Percentiles rank a stretch among this genome's conserved stretches.
phyloP scores from a whole-genome alignment of 2,113 vertebrate genomes.

The Nyctereutes procyonoides region DNA sequence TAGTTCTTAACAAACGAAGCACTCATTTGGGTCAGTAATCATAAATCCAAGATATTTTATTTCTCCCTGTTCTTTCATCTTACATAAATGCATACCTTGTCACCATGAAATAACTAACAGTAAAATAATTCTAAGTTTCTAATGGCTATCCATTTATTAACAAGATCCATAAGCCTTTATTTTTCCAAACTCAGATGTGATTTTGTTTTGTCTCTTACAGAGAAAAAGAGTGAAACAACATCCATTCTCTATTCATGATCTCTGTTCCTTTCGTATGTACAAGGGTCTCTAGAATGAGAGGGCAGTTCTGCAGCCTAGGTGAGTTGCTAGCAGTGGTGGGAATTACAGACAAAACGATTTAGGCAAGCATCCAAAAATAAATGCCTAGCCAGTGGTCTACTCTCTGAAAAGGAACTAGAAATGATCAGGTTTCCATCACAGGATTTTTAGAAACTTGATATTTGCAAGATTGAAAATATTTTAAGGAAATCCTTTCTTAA shows the following conservation, averaged over 20 bases:
- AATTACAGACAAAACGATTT: neutral
- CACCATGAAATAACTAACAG: neutral
- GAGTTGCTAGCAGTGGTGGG: neutral
- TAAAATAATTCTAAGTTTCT: constrained; percentile 44
- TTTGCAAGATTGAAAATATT: constrained; percentile 52
- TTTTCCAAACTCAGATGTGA: neutral
- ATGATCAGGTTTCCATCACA: constrained; percentile 26
- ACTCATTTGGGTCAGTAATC: neutral
- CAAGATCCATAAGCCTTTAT: neutral
- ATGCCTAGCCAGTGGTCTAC: neutral
- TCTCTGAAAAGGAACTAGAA: neutral
- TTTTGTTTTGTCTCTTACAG: neutral
- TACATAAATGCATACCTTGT: neutral
- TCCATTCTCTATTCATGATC: neutral
- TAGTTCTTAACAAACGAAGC: neutral
- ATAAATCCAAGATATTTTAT: neutral
- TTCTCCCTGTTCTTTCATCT: constrained; percentile 18
- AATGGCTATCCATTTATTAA: neutral
- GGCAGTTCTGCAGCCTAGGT: neutral
- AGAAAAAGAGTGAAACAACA: neutral
- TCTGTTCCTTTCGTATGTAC: neutral
- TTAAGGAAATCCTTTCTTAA: constrained; percentile 59
- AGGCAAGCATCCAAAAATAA: constrained; percentile 24
- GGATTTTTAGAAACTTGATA: constrained; percentile 64
- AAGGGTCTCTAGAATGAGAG: neutral